Evolutionary conservation across 2,888 invertebrate species (phyloP), one percentile per base, ranked within the genome.

Genomic region (Ptychoptera albimana): DNA sequence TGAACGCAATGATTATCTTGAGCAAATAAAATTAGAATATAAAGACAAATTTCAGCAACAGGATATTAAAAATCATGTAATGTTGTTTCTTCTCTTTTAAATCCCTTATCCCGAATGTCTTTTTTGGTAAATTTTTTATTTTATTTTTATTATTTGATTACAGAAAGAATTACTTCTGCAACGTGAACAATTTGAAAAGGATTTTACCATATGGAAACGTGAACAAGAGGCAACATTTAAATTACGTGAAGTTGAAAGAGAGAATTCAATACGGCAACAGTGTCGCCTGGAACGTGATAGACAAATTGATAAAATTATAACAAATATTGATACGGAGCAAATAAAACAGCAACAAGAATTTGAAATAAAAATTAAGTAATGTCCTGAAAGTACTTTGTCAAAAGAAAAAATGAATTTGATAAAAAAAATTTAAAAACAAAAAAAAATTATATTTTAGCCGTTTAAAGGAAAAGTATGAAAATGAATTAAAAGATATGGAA

Each of bases 401-500:
- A 10, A 12, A 9, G 5, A 9, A 15, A 37, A 12, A n/a, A 14
- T 4, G 8, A 12, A 37, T n/a, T n/a, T n/a, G n/a, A n/a, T n/a
- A 8, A 8, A 14, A 38, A 38, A 38, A 8, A 5, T 38, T 8
- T 8, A 14, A 14, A 10, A 13, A 9, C 6, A 9, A 38, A 38
- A 30, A 30, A 45, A 31, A 35, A 34, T 41, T 32, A 34, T 48
- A 45, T 57, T 57, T 2, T 52, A 85, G 84, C 53, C 71, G 83
- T 30, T 65, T 82, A 36, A 82, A 76, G 55, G 83, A 84, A 47
- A 84, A 86, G 56, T 82, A 79, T 55, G 83, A 84, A 47, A 66
- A 70, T 10, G 85, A 86, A 55, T 58, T 86, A 45, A 68, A 69
- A 42, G 77, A 80, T 50, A 58, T 80, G 42, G 82, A 79, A 45